Conservation (phyloP, 2,113 vertebrate species). For the Xiphophorus couchianus region DNA sequence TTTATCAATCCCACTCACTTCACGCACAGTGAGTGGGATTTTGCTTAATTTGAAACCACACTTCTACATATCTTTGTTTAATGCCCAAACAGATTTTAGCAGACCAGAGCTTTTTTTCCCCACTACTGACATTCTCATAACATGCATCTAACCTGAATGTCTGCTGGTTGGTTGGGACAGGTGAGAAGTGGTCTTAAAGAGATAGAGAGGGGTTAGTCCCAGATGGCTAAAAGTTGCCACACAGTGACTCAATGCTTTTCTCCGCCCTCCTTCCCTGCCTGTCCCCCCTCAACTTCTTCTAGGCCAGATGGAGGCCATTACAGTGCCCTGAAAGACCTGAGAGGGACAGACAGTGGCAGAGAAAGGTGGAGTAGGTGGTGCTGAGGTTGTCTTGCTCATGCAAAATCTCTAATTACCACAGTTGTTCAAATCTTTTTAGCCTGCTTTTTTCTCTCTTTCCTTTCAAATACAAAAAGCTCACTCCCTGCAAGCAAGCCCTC, state of each 20-base stretch:
- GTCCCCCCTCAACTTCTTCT: no score
- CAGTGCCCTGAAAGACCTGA: conserved; percentile 65
- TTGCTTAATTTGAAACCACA: no score
- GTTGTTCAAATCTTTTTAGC: conserved; percentile 74
- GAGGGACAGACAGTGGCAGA: conserved; percentile 39
- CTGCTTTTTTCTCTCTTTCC: conserved; percentile 49
- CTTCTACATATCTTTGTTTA: not conserved
- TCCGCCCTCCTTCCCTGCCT: not conserved
- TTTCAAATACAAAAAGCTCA: conserved; percentile 63
- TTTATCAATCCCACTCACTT: no score
- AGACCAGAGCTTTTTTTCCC: conserved; percentile 18
- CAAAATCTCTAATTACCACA: conserved; percentile 79
- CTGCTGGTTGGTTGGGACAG: conserved; percentile 39
- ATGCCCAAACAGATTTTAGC: conserved; percentile 18
- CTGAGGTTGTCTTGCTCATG: conserved; percentile 55
- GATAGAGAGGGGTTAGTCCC: conserved; percentile 60
- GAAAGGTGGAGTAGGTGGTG: conserved; percentile 13
- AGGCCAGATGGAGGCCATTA: conserved; percentile 75
- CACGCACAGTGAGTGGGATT: no score
- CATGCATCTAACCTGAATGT: conserved; percentile 10
- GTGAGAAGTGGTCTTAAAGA: conserved; percentile 59
- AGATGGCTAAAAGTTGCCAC: conserved; percentile 75
- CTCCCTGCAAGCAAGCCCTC: conserved; percentile 76
- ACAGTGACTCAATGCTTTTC: conserved; percentile 65
- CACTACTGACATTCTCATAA: conserved; percentile 17